Conservation (phyloP, 2,888 invertebrate genomes). For the Patella pellucida region DNA sequence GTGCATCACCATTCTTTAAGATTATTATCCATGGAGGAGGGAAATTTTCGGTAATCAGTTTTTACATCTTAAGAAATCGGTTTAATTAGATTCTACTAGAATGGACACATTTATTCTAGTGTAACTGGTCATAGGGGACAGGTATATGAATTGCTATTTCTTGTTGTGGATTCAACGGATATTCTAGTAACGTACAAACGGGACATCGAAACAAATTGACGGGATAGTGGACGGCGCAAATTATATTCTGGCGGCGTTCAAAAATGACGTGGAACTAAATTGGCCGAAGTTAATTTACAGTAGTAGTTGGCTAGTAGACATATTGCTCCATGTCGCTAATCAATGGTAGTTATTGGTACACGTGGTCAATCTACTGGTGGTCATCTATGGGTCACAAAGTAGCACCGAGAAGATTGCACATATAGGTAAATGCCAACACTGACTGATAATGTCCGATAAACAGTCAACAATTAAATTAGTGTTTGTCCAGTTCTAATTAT, state of each 20-base stretch:
- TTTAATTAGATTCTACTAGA: too few relatives aligned
- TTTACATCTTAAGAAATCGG: too few relatives aligned
- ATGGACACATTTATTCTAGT: too few relatives aligned
- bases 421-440: neutral
- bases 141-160: too few relatives aligned
- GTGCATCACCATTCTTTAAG: constrained; percentile 48
- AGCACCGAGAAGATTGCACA: neutral
- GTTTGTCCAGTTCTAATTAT: constrained; percentile 7
- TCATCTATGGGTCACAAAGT: neutral
- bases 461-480: constrained; percentile 1
- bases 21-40: constrained; percentile 38
- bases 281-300: neutral
- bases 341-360: neutral
- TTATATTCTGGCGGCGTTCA: neutral
- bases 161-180: too few relatives aligned
- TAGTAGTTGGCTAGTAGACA: neutral
- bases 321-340: too few relatives aligned
- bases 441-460: neutral
- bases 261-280: neutral
- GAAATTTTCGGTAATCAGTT: constrained; percentile 38
- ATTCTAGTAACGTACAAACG: too few relatives aligned
- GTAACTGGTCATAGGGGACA: too few relatives aligned
- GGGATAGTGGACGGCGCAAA: too few relatives aligned
- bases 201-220: too few relatives aligned
- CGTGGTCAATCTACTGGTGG: neutral